Base-by-base conservation (phyloP, 2,888 invertebrate species). In the Chromoteleia sp. region DNA sequence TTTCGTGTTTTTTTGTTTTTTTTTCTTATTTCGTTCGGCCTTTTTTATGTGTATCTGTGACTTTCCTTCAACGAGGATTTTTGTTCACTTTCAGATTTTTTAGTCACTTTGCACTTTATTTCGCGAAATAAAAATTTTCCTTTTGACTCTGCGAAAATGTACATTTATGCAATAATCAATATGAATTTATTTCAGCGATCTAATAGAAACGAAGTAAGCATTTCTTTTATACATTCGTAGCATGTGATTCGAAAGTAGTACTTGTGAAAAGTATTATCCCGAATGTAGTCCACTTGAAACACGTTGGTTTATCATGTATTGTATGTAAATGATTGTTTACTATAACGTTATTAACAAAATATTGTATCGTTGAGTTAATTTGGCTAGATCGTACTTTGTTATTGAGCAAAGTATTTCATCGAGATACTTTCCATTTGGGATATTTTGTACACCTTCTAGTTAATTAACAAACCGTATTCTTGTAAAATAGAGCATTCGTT, bases 201-300 rank as follows among this genome's bases (percentile, higher is more conserved):
- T 33, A 4, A 75, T 67, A 75, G 67, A 75, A 54, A 59, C 75
- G 75, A 67, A 67, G 75, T 75, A 75, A 75, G 75, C 75, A 75
- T 63, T 25, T 29, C 15, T 56, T 74, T 75, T 75, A 41, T 67
- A 52, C 67, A 75, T 75, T 67, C 59, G 59, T 75, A 75, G 75
- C 75, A 75, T 75, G 74, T 12, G 29, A 56, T 65, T 67, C 56
- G 39, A 58, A 67, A 75, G 67, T 59, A 67, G 75, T 39, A 75
- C 45, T 67, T 75, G 48, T 75, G 56, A 45, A 29, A 56, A 74
- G 63, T 65, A 74, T 73, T 59, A 56, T 75, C 74, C 74, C 29
- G n/a, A 74, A 14, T 56, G 74, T 74, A 63, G 39, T 48, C 39
- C 65, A 74, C 19, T 56, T 67, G 65, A 15, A 50, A 65, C 48